Evolutionary conservation across 2,113 vertebrate species (phyloP).

Genomic region (Mastomys coucha): DNA sequence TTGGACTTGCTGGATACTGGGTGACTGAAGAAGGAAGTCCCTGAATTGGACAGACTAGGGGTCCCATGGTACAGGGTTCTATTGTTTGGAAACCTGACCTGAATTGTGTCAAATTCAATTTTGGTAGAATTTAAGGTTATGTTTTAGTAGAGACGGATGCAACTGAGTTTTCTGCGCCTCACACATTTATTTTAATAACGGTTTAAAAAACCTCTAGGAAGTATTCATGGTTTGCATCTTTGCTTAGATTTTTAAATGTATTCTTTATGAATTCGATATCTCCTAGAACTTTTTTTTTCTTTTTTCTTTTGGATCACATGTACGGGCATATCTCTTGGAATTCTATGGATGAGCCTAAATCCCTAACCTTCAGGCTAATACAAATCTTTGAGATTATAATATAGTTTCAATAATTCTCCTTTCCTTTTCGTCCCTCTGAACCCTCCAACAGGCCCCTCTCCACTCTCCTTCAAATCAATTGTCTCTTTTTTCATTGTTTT

Average conservation of each 20-base stretch:
- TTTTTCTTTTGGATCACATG: slow-evolving; percentile 57
- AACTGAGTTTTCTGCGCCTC: slow-evolving; percentile 43
- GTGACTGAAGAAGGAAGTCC: slow-evolving; percentile 83
- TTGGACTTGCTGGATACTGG: slow-evolving; percentile 81
- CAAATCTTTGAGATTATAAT: not conserved
- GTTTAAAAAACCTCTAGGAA: slow-evolving; percentile 48
- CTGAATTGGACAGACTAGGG: slow-evolving; percentile 78
- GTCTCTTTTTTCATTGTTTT: not conserved
- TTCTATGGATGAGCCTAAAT: not conserved
- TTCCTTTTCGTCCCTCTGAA: not conserved
- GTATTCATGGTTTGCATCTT: not conserved
- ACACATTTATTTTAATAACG: slow-evolving; percentile 62
- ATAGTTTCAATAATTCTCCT: not conserved
- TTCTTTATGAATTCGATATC: slow-evolving; percentile 26
- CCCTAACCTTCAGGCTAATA: not conserved
- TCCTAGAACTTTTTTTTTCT: not conserved
- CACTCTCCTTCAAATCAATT: no score
- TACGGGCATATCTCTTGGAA: slow-evolving; percentile 18
- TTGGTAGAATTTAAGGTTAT: slow-evolving; percentile 77
- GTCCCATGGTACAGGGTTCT: slow-evolving; percentile 78
- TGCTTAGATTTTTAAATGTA: slow-evolving; percentile 51
- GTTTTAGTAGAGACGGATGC: slow-evolving; percentile 10
- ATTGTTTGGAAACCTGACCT: slow-evolving; percentile 80
- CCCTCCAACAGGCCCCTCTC: not conserved
- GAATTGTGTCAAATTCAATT: slow-evolving; percentile 81